A percentile compares a stretch with the other conserved stretches of the same genome.
These are phyloP conservation scores for Mechanitis mazaeus DNA, from an alignment of 2,888 invertebrate species.

Conservation along the genomic window DNA sequence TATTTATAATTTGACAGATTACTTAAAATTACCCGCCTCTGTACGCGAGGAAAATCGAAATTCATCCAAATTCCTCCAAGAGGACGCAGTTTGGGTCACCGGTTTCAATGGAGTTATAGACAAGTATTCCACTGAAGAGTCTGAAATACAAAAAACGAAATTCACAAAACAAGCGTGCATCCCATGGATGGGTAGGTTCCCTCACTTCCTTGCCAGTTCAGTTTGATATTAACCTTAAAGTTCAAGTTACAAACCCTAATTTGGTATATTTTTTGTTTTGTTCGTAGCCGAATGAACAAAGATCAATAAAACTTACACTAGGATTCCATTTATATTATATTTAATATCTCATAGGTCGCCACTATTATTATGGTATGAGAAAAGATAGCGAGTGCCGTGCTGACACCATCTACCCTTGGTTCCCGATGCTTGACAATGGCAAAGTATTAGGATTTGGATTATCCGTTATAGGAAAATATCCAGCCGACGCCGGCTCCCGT, in stretches of 20 bases:
- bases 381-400: slow-evolving; percentile 32
- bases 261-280: too few relatives aligned
- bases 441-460: slow-evolving; percentile 40
- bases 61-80: slow-evolving; percentile 24
- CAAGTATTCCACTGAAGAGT: slow-evolving; percentile 28
- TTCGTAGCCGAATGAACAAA: too few relatives aligned
- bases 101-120: slow-evolving; percentile 39
- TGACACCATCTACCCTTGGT: slow-evolving; percentile 41
- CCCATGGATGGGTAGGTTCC: slow-evolving; percentile 53
- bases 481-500: slow-evolving; percentile 16
- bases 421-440: slow-evolving; percentile 37
- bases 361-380: slow-evolving; percentile 49
- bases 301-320: too few relatives aligned
- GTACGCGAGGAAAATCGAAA: slow-evolving; percentile 15
- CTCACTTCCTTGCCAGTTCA: too few relatives aligned
- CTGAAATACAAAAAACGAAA: slow-evolving; percentile 28
- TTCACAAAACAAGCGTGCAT: slow-evolving; percentile 56
- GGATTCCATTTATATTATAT: too few relatives aligned
- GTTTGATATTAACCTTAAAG: too few relatives aligned
- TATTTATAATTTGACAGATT: slow-evolving; percentile 15
- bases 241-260: not conserved
- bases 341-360: slow-evolving; percentile 35
- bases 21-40: slow-evolving; percentile 16
- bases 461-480: slow-evolving; percentile 33
- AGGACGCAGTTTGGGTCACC: slow-evolving; percentile 37